A percentile compares a stretch with the other conserved stretches of the same genome.
phyloP scores from a whole-genome alignment of 2,113 vertebrate genomes.

The Phalacrocorax carbo region DNA sequence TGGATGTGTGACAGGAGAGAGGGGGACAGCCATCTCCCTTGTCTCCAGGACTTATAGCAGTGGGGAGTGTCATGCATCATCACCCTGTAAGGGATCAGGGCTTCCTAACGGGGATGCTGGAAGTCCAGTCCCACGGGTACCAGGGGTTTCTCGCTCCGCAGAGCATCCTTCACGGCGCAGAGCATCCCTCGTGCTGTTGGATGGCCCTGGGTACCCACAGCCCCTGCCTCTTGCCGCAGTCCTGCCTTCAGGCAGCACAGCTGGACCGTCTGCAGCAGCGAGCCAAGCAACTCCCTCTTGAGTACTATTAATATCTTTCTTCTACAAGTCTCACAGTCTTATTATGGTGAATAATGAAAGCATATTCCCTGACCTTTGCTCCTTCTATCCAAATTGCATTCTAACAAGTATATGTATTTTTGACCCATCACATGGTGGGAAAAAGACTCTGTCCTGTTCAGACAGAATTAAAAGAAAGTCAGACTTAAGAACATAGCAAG shows the following conservation, averaged over 20 bases:
- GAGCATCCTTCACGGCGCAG: neutral
- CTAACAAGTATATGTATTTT: slow-evolving; percentile 1
- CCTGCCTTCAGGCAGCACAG: neutral
- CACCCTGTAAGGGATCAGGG: neutral
- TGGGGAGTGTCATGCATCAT: neutral
- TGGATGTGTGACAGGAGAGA: neutral
- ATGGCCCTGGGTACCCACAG: neutral
- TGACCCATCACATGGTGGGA: neutral
- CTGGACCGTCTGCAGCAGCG: neutral
- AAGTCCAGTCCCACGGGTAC: fast-evolving
- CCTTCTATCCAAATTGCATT: neutral
- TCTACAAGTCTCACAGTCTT: slow-evolving; percentile 15
- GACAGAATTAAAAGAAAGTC: neutral
- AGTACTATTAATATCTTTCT: slow-evolving; percentile 29
- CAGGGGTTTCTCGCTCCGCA: neutral
- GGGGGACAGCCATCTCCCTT: neutral
- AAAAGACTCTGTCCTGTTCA: neutral
- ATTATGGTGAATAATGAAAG: slow-evolving; percentile 36
- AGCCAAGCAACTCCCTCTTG: slow-evolving; percentile 29
- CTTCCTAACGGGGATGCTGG: neutral
- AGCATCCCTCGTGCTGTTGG: neutral
- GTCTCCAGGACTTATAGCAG: neutral
- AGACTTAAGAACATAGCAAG: neutral
- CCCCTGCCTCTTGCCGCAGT: neutral
- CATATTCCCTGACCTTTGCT: neutral